A percentile compares a stretch with the other conserved stretches of the same genome.
Conservation (phyloP, 2,797 vertebrate genomes). For the Hoplostethus atlanticus region DNA sequence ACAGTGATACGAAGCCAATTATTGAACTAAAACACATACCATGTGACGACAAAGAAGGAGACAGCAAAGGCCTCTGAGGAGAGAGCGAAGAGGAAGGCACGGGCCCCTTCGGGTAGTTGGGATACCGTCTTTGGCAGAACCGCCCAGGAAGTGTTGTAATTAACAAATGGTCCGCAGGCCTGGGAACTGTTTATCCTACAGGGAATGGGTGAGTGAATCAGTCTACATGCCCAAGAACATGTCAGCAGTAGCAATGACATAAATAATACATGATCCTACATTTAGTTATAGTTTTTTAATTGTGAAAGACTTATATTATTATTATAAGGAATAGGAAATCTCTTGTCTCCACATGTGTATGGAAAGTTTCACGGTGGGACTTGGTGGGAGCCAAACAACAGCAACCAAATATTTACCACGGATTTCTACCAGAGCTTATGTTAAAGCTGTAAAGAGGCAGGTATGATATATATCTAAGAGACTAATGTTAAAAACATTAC, state of each 20-base stretch:
- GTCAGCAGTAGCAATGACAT: background rate
- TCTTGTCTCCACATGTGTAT: background rate
- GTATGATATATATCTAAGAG: background rate
- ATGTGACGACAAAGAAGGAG: slow-evolving; percentile 91
- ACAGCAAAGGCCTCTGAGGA: slow-evolving; percentile 93
- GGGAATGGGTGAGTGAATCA: background rate
- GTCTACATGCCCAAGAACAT: background rate
- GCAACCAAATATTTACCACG: background rate
- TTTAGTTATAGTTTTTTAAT: background rate
- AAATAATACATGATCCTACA: background rate
- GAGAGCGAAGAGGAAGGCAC: slow-evolving; percentile 77
- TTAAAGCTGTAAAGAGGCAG: too few relatives aligned
- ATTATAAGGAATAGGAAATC: background rate
- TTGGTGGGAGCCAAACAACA: too few relatives aligned
- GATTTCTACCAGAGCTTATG: too few relatives aligned
- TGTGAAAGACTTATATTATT: too few relatives aligned
- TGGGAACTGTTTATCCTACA: slow-evolving; percentile 90
- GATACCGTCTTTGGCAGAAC: slow-evolving; percentile 83
- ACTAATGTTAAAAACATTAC: background rate
- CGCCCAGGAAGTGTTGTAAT: slow-evolving; percentile 89
- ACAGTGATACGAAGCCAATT: background rate
- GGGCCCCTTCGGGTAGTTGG: slow-evolving; percentile 77
- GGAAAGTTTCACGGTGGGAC: too few relatives aligned
- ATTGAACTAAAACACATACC: slow-evolving; percentile 78
- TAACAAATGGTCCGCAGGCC: slow-evolving; percentile 93